Evolutionary conservation across 2,113 vertebrate species (phyloP), one percentile per base, ranked within the genome.

Genomic region (Capricornis sumatraensis): DNA sequence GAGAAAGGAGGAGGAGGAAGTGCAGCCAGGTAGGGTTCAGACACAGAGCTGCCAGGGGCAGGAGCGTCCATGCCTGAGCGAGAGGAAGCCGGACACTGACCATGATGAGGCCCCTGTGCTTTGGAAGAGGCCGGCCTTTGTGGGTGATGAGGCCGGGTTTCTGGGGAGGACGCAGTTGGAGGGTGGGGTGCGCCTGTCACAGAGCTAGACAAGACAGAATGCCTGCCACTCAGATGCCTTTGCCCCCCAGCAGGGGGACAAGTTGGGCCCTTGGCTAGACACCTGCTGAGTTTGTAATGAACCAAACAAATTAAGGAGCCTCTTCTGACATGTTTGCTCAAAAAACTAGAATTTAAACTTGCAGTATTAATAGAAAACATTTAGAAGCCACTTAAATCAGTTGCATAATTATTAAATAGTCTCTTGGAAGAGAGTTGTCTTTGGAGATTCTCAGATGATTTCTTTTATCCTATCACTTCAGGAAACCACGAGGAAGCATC

Each of bases 341-440:
- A 82, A 96, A 86, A 96, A 74, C 67, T 50, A 19, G 89, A 67
- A 82, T 67, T 85, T 57, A 74, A 95, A 89, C 79, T 58, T 67
- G 53, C 17, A 53, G 76, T 58, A 47, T 94, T 82, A 88, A 74
- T 58, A 53, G 89, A 58, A 71, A 76, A 76, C 50, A 30, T 85
- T 90, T 67, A 90, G 64, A 60, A 87, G 91, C 50, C 74, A 50
- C 52, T 40, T 94, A 60, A 79, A 92, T 95, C 85, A 74, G 55
- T 86, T 92, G 43, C 71, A 53, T 76, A 76, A 86, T 85, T 89
- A 91, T 76, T 50, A 90, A 90, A 79, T 78, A 55, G 78, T 36
- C 79, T 96, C 50, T 87, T 96, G 89, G 85, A 94, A 88, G 85
- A 90, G 64, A 57, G 15, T 79, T 94, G 87, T 85, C 85, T 58